A percentile compares a stretch with the other conserved stretches of the same genome.
Conservation (phyloP, 2,113 vertebrate species). For the Copsychus sechellarum region DNA sequence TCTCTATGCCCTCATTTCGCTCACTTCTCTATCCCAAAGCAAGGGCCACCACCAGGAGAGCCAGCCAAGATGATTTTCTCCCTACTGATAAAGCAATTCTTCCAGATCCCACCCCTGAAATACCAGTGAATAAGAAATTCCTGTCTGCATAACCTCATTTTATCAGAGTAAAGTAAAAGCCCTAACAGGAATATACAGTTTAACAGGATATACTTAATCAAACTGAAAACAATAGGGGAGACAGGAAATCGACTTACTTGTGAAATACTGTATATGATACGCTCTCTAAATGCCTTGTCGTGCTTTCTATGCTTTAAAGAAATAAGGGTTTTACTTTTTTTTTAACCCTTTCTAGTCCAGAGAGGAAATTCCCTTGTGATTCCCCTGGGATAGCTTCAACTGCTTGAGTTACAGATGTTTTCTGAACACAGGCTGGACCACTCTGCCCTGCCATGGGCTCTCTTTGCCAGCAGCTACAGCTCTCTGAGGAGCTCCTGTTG, state of each 20-base stretch:
- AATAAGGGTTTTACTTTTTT: not conserved
- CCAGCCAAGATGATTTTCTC: rapidly evolving
- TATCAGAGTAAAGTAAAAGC: conserved; percentile 65
- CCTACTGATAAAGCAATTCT: not conserved
- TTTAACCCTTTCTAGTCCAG: not conserved
- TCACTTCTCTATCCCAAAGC: not conserved
- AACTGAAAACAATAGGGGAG: conserved; percentile 82
- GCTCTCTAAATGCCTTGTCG: conserved; percentile 70
- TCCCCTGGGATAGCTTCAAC: not conserved
- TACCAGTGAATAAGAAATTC: not conserved
- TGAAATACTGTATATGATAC: conserved; percentile 73
- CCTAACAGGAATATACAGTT: conserved; percentile 82
- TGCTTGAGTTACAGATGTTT: not conserved
- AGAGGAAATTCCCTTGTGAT: not conserved
- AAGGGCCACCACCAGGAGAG: not conserved
- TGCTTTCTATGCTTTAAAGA: conserved; percentile 49
- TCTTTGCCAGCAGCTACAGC: not conserved
- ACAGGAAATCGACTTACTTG: conserved; percentile 77
- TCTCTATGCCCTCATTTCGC: rapidly evolving
- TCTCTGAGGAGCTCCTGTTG: not conserved
- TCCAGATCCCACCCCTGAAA: not conserved
- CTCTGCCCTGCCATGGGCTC: not conserved
- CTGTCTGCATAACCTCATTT: conserved; percentile 39
- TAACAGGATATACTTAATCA: conserved; percentile 85
- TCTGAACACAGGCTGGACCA: not conserved